These are phyloP conservation scores for Babylonia areolata DNA, from an alignment of 1,140 invertebrate species.

Conservation along the genomic window DNA sequence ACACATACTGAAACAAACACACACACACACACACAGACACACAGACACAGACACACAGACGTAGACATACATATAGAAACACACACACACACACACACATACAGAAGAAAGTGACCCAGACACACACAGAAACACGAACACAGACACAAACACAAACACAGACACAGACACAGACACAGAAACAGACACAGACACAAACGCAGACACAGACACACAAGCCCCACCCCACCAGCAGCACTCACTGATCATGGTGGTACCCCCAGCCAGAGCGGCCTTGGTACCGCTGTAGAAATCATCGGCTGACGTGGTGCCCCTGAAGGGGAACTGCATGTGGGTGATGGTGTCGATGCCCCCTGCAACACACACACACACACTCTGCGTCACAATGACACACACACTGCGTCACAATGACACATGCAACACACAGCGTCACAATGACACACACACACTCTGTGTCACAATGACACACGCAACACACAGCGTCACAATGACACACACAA, in stretches of 20 bases:
- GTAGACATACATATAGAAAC: background rate
- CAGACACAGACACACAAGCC: background rate
- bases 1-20: background rate
- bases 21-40: conserved; percentile 21
- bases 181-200: background rate
- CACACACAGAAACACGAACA: background rate
- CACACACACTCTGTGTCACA: too few relatives aligned
- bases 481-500: too few relatives aligned
- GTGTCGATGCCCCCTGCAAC: conserved; percentile 88
- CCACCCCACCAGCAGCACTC: conserved; percentile 57
- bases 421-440: too few relatives aligned
- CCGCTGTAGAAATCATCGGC: conserved; percentile 94
- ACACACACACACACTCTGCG: too few relatives aligned
- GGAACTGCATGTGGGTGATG: conserved; percentile 91
- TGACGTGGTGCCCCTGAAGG: conserved; percentile 88
- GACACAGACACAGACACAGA: background rate
- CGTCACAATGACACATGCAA: too few relatives aligned
- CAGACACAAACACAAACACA: too few relatives aligned
- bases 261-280: conserved; percentile 91
- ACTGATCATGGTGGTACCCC: conserved; percentile 94
- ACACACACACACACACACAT: too few relatives aligned
- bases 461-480: too few relatives aligned
- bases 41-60: conserved; percentile 4
- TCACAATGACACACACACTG: too few relatives aligned
- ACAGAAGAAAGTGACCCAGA: too few relatives aligned